phyloP scores from a whole-genome alignment of 2,888 invertebrate genomes.

The Odontothrips loti region DNA sequence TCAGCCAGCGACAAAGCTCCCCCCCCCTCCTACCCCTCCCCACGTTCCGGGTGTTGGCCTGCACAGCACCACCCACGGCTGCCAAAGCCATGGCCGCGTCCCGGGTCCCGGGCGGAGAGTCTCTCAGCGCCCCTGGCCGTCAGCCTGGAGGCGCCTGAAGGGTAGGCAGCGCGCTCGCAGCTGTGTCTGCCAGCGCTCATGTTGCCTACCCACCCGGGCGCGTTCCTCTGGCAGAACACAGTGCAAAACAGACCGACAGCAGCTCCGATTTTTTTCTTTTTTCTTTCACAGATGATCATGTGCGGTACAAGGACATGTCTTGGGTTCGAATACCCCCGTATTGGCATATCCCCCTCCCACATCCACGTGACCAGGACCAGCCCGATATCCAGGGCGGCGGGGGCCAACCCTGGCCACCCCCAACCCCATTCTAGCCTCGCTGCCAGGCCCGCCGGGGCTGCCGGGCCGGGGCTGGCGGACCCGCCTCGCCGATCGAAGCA shows the following conservation, averaged over 20 bases:
- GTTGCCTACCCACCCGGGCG: too few species aligned
- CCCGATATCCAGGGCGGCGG: too few species aligned
- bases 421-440: background rate
- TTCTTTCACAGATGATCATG: slow-evolving; percentile 32
- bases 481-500: background rate
- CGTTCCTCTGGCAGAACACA: background rate
- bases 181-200: background rate
- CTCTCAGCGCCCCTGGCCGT: too few species aligned
- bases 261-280: too few species aligned
- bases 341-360: background rate
- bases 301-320: background rate
- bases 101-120: too few species aligned
- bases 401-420: background rate
- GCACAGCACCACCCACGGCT: too few species aligned
- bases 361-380: background rate
- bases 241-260: too few species aligned
- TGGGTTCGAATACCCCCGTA: background rate
- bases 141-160: background rate
- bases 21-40: too few species aligned
- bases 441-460: background rate
- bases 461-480: background rate
- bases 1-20: too few species aligned
- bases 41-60: too few species aligned
- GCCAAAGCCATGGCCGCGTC: too few species aligned
- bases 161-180: background rate